phyloP scores from a whole-genome alignment of 2,113 vertebrate genomes.

The Hippocampus comes region DNA sequence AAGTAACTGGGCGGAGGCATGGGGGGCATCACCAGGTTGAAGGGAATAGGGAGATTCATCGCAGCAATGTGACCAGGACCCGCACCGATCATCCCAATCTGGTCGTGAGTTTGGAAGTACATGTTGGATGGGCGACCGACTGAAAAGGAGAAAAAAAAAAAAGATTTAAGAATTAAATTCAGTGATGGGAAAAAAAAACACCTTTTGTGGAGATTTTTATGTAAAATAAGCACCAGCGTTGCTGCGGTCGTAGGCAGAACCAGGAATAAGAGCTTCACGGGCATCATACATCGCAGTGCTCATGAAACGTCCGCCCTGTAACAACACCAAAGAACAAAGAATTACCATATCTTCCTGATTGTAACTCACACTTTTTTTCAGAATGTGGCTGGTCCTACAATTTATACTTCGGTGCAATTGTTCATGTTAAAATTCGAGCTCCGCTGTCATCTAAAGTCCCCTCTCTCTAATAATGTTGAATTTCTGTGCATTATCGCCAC shows the following conservation, averaged over 20 bases:
- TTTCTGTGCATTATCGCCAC: no score
- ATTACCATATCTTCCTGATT: no score
- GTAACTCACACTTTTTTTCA: no score
- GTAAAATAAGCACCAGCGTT: slow-evolving; percentile 59
- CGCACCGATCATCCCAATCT: slow-evolving; percentile 94
- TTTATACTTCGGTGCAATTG: no score
- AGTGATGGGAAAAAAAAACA: background rate
- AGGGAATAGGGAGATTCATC: slow-evolving; percentile 97
- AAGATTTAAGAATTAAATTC: background rate
- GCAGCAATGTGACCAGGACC: slow-evolving; percentile 88
- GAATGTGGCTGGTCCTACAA: no score
- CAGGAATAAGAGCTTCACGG: slow-evolving; percentile 93
- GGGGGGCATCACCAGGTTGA: slow-evolving; percentile 96
- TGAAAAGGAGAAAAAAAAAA: slow-evolving; percentile 16
- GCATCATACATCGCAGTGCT: slow-evolving; percentile 98
- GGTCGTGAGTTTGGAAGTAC: slow-evolving; percentile 99
- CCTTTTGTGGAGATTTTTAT: background rate
- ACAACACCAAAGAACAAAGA: slow-evolving; percentile 9
- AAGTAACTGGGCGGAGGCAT: slow-evolving; percentile 93
- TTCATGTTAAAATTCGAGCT: no score
- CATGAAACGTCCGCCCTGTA: slow-evolving; percentile 96
- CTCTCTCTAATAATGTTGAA: no score
- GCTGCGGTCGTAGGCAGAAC: slow-evolving; percentile 93
- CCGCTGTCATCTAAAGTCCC: no score
- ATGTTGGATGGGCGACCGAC: slow-evolving; percentile 90